Conservation (phyloP, 1,140 invertebrate species). For the Polypedilum pembai region DNA sequence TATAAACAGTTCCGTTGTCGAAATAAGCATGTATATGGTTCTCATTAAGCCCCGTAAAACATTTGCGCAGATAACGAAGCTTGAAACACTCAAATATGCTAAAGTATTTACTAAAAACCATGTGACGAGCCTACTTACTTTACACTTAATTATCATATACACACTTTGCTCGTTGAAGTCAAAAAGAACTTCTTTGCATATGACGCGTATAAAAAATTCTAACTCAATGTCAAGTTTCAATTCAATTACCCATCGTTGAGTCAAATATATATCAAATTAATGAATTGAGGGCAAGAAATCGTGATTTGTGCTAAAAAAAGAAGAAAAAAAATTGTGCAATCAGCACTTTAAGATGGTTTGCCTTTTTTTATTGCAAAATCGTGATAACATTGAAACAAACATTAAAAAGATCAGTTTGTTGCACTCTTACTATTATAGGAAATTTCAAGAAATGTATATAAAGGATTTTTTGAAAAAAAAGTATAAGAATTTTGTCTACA, state of each 20-base stretch:
- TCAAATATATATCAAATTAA: too few species aligned
- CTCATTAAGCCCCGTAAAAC: background rate
- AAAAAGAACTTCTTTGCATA: too few species aligned
- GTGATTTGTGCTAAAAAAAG: too few species aligned
- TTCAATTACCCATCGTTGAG: too few species aligned
- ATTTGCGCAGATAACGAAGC: background rate
- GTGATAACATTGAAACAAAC: background rate
- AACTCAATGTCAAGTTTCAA: too few species aligned
- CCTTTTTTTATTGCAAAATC: background rate
- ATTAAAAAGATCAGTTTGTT: background rate
- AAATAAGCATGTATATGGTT: background rate
- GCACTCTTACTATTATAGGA: background rate
- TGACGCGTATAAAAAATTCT: too few species aligned
- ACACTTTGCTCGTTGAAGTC: too few species aligned
- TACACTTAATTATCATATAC: too few species aligned
- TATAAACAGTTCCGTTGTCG: conserved; percentile 2
- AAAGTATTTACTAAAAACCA: background rate
- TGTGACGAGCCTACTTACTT: background rate
- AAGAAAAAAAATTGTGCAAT: background rate
- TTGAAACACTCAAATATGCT: too few species aligned
- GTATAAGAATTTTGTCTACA: too few species aligned
- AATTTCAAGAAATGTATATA: background rate
- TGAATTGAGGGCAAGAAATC: too few species aligned
- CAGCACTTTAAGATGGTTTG: background rate
- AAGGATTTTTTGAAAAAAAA: too few species aligned